Evolutionary conservation across 2,797 vertebrate genomes (phyloP).

Genomic region (Phalanger gymnotis): DNA sequence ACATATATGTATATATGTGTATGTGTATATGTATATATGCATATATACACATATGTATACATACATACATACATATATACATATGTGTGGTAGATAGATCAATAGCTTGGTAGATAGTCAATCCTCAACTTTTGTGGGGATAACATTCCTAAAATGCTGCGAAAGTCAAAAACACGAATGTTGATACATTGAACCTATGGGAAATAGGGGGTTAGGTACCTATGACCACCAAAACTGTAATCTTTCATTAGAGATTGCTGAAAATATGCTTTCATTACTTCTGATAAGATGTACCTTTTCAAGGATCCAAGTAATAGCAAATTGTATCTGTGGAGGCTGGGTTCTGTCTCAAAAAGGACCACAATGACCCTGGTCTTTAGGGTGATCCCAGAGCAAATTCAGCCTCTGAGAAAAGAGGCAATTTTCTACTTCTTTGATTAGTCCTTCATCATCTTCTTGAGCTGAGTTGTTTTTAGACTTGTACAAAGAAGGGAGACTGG

Average conservation of each 20-base stretch:
- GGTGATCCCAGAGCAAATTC: background rate
- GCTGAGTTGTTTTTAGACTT: slow-evolving; percentile 4
- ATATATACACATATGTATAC: no score
- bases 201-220: background rate
- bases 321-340: background rate
- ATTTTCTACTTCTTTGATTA: background rate
- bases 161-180: background rate
- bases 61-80: fast-evolving
- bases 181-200: background rate
- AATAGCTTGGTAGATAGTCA: background rate
- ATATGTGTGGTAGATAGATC: background rate
- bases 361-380: background rate
- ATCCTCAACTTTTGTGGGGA: background rate
- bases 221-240: background rate
- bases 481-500: slow-evolving; percentile 14
- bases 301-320: background rate
- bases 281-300: background rate
- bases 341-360: background rate
- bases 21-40: no score
- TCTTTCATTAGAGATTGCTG: background rate
- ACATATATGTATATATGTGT: no score
- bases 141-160: background rate
- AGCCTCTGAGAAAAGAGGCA: background rate
- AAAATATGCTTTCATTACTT: background rate
- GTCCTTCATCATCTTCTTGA: background rate